Conservation (phyloP, 2,113 vertebrate species). For the Zosterops lateralis region DNA sequence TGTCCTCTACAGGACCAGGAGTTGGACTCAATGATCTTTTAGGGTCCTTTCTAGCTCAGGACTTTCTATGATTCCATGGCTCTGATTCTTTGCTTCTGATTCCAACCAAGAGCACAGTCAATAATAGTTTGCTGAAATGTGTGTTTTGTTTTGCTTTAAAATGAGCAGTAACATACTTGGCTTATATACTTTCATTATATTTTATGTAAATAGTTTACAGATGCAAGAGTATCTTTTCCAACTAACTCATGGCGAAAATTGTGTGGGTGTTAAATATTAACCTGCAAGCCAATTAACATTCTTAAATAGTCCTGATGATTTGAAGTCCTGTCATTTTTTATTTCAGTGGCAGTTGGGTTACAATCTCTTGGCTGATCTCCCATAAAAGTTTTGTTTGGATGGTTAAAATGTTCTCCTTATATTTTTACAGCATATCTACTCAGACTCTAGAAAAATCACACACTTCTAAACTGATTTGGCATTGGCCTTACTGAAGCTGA, state of each 20-base stretch:
- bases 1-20: not conserved
- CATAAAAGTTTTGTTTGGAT: not conserved
- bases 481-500: not conserved
- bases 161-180: not conserved
- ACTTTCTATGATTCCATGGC: not conserved
- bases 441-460: not conserved
- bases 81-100: not conserved
- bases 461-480: not conserved
- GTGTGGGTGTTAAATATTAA: not conserved
- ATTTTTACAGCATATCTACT: not conserved
- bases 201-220: not conserved
- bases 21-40: not conserved
- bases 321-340: not conserved
- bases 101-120: not conserved
- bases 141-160: not conserved
- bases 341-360: not conserved
- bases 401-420: not conserved
- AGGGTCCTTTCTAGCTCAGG: not conserved
- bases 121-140: not conserved
- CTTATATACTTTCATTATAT: not conserved
- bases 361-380: not conserved
- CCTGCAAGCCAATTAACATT: not conserved
- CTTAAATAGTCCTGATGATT: not conserved
- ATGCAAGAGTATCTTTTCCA: not conserved
- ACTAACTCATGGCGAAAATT: not conserved